Evolutionary conservation across 1,140 invertebrate species (phyloP), one percentile per base, ranked within the genome.

Genomic region (Cotesia chilonis): DNA sequence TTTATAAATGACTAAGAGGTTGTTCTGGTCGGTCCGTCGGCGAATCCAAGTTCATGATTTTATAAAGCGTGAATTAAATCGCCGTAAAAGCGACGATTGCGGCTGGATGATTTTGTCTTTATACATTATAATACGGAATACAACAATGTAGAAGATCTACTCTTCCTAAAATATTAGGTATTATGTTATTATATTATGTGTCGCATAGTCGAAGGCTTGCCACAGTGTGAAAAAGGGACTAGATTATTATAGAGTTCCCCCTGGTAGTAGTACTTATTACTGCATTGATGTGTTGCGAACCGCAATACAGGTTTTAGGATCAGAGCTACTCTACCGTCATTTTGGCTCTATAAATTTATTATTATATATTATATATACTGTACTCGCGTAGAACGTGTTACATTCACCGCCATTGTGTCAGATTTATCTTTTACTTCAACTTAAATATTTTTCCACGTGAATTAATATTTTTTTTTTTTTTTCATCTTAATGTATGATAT

Each of bases 261-360:
- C 64, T 51, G 54, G 54, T 67, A 70, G 6, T 68, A 28, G 28
- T 28, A 28, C 28, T 28, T 28, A 28, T 28, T 28, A 28, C 28
- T 28, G 28, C 63, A 74, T 73, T 73, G 52, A 71, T 67, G 71
- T 74, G 71, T 70, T 77, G 69, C 60, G 71, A 70, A 71, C 73
- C 73, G 63, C 72, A 68, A 75, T 74, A 75, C 75, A 74, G 75
- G 75, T 77, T 77, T 66, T 68, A 54, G 73, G 73, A 77, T 77
- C 73, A 74, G 68, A 55, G 12, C 41, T 9, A 9, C 41, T 9
- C 2, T 47, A 28, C 28, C 28, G 28, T 28, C 28, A 28, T 28
- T 28, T 28, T 28, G 28, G 28, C 41, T 47, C 4, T 47, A 47
- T 47, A 47, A 47, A 47, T 47, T 9, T 47, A 47, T 28, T 28